phyloP scores from a whole-genome alignment of 2,888 invertebrate species.

The Galeruca laticollis region DNA sequence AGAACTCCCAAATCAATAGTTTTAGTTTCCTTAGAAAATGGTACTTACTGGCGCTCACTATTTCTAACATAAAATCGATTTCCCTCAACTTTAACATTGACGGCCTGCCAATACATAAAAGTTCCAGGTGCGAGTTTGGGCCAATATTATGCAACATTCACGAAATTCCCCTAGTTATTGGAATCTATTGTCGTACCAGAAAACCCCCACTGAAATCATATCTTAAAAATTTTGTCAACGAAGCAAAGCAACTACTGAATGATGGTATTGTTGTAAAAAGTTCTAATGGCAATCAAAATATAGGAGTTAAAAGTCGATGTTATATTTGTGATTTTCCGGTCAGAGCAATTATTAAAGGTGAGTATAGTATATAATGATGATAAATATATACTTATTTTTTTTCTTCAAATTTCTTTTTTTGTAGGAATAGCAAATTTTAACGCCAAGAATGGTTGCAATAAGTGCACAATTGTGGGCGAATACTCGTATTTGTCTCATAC shows the following conservation, averaged over 20 bases:
- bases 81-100: constrained; percentile 46
- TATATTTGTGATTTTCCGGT: constrained; percentile 45
- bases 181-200: constrained; percentile 39
- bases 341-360: constrained; percentile 45
- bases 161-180: constrained; percentile 43
- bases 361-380: neutral
- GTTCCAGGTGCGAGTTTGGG: constrained; percentile 42
- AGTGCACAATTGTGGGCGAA: no score
- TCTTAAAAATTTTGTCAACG: constrained; percentile 27
- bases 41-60: constrained; percentile 27
- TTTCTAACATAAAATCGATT: constrained; percentile 32
- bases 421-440: constrained; percentile 41
- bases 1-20: constrained; percentile 26
- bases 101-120: constrained; percentile 47
- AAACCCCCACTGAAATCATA: constrained; percentile 34
- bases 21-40: no score
- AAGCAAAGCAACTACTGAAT: constrained; percentile 14
- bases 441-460: no score
- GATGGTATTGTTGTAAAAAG: constrained; percentile 19
- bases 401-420: constrained; percentile 2
- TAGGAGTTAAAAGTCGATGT: constrained; percentile 38
- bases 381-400: no score
- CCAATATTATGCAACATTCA: no score
- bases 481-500: no score
- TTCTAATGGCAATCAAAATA: constrained; percentile 10